Evolutionary conservation across 2,888 invertebrate species (phyloP), one percentile per base, ranked within the genome.

Genomic region (Phasia obesa): DNA sequence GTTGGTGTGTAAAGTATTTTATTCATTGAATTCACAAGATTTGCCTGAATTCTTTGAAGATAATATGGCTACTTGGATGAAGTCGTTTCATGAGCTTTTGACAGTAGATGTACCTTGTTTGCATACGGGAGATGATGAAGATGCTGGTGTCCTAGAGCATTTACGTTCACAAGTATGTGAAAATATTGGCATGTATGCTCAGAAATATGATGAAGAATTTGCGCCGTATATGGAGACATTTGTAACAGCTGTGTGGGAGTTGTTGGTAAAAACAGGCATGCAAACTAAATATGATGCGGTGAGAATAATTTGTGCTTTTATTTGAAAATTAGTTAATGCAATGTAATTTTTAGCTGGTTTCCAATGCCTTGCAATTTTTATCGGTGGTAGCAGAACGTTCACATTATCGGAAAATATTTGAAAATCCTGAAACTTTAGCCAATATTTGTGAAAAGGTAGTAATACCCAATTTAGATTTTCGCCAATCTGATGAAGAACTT

Each of bases 1-100:
- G 23, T 93, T 98, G 27, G 95, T 98, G 76, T 95, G 96, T 88
- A 98, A 99, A 92, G 97, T 99, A 64, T 99, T 99, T 92, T 97
- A 97, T 91, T 99, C 99, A 0, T 93, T 99, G 21, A 99, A 99
- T 92, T 97, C 95, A 86, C 99, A 99, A 93, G 99, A 99, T 92
- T 92, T 99, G 86, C 99, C 99, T 0, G 99, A 99, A 92, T 99
- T 97, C 92, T 99, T 99, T 90, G 99, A 99, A 91, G 99, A 99
- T 90, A 98, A 99, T 90, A 98, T 99, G 96, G 93, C 93, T 23
- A 93, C 93, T 0, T 99, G 99, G 99, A 99, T 99, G 98, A 94
- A 94, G 0, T 94, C 97, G 88, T 96, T 99, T 87, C 94, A 97
- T 65, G 94, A 94, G 35, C 92, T 99, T 38, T 92, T 99, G 42